A percentile compares a stretch with the other conserved stretches of the same genome.
Conservation (phyloP, 2,888 invertebrate genomes). For the Trimorus sp. region DNA sequence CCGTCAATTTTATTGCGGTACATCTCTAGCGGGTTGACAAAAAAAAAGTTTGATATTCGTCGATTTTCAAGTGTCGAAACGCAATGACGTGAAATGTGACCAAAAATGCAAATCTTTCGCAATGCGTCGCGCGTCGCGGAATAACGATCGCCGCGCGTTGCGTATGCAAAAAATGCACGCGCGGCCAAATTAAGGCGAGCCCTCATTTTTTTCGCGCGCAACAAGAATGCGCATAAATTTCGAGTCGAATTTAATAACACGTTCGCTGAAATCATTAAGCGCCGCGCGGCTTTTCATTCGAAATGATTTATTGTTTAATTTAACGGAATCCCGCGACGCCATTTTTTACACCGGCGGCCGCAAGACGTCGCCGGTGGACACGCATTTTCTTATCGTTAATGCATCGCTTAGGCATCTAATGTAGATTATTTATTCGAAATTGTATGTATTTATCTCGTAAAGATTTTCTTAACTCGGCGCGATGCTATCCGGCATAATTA, state of each 20-base stretch:
- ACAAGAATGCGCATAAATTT: slow-evolving; percentile 57
- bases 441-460: slow-evolving; percentile 42
- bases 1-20: too few species aligned
- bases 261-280: slow-evolving; percentile 50
- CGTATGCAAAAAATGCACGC: slow-evolving; percentile 26
- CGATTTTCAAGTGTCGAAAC: too few species aligned
- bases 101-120: too few species aligned
- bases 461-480: slow-evolving; percentile 35
- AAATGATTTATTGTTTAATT: slow-evolving; percentile 57
- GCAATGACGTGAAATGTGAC: too few species aligned
- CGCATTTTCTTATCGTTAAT: slow-evolving; percentile 34
- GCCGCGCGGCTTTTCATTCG: slow-evolving; percentile 50
- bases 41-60: too few species aligned
- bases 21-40: too few species aligned
- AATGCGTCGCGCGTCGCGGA: too few species aligned
- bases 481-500: slow-evolving; percentile 45
- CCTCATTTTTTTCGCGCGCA: slow-evolving; percentile 43
- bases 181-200: slow-evolving; percentile 40
- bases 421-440: slow-evolving; percentile 42
- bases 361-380: slow-evolving; percentile 41
- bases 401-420: slow-evolving; percentile 36
- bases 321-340: slow-evolving; percentile 28
- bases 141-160: slow-evolving; percentile 1
- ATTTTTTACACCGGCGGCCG: slow-evolving; percentile 14
- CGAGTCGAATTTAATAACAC: slow-evolving; percentile 56